Base-by-base conservation (phyloP, 2,888 invertebrate genomes). In the Adelphocoris suturalis region DNA sequence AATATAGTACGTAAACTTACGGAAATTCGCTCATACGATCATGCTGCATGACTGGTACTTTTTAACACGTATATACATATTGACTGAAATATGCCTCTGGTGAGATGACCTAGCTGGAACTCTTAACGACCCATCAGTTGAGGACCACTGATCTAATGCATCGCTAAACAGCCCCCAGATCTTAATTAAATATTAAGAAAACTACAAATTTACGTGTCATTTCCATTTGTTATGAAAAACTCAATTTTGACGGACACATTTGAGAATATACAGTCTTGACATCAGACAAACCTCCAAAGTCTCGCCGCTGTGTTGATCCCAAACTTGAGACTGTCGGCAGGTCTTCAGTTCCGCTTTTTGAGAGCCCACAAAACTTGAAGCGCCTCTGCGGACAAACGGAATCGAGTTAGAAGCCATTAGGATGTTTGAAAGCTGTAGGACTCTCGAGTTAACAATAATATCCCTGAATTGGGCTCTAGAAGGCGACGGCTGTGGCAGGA, bases 321-420 rank as follows among this genome's bases (percentile, higher is more conserved):
- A 37, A 37, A 37, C 2, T 37, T 37, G 37, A 37, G 37, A 37
- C 37, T 37, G 37, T 37, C 37, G 37, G 37, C n/a, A 57, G 57
- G 11, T 47, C 46, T 52, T 82, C 82, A 82, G 47, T 52, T 19
- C 82, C 82, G 16, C 52, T 81, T 81, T 14, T 48, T 48, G 27
- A 82, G 55, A 19, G 82, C 27, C 27, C 23, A 52, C 23, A 82
- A 52, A 5, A 82, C 82, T 82, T 82, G 52, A 19, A 82, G 82
- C 16, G 82, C 82, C 47, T 52, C 82, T 82, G 82, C 82, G 52
- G 47, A 80, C 78, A 78, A 16, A 47, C 19, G 19, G 12, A 78
- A 78, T 47, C 46, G 78, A 46, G 46, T 78, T 47, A 47, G 5
- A 16, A 46, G 16, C 47, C 46, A 78, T 46, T 78, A 78, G 78